A percentile compares a stretch with the other conserved stretches of the same genome.
Evolutionary conservation across 2,797 vertebrate species (phyloP).

Genomic region (Labroides dimidiatus): DNA sequence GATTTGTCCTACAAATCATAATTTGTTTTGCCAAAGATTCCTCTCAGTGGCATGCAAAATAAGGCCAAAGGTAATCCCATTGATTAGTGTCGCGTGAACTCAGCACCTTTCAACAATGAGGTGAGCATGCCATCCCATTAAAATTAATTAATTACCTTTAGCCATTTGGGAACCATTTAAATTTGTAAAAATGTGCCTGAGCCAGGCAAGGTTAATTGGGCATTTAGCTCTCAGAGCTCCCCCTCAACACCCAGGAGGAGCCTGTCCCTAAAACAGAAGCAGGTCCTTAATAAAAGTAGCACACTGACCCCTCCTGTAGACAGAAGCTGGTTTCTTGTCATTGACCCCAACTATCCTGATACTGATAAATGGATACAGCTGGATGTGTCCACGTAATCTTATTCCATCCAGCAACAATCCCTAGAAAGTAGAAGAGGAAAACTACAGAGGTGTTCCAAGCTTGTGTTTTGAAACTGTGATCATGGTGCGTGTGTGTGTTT

Average conservation of each 20-base stretch:
- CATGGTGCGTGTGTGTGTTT: conserved; percentile 41
- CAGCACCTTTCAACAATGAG: conserved; percentile 76
- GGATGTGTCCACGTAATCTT: conserved; percentile 33
- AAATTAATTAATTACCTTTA: conserved; percentile 82
- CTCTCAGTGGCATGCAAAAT: conserved; percentile 66
- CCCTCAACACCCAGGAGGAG: conserved; percentile 76
- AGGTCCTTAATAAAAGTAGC: conserved; percentile 77
- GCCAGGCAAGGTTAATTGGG: conserved; percentile 85
- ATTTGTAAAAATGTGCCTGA: conserved; percentile 82
- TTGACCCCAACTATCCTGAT: conserved; percentile 56
- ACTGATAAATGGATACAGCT: conserved; percentile 55
- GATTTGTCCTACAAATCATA: conserved; percentile 69
- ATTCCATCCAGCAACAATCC: conserved; percentile 30
- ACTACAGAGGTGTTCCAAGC: conserved; percentile 50
- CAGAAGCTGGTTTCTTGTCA: conserved; percentile 55
- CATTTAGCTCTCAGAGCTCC: conserved; percentile 76
- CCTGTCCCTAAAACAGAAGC: conserved; percentile 79
- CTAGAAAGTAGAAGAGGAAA: conserved; percentile 27
- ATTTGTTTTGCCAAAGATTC: conserved; percentile 69
- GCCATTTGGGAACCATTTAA: conserved; percentile 81
- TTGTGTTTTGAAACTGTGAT: conserved; percentile 63
- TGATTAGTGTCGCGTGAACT: conserved; percentile 75
- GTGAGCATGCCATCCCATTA: conserved; percentile 75
- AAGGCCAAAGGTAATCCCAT: conserved; percentile 76
- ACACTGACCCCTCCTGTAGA: conserved; percentile 73